Evolutionary conservation across 2,797 vertebrate genomes (phyloP).

Genomic region (Notamacropus eugenii): DNA sequence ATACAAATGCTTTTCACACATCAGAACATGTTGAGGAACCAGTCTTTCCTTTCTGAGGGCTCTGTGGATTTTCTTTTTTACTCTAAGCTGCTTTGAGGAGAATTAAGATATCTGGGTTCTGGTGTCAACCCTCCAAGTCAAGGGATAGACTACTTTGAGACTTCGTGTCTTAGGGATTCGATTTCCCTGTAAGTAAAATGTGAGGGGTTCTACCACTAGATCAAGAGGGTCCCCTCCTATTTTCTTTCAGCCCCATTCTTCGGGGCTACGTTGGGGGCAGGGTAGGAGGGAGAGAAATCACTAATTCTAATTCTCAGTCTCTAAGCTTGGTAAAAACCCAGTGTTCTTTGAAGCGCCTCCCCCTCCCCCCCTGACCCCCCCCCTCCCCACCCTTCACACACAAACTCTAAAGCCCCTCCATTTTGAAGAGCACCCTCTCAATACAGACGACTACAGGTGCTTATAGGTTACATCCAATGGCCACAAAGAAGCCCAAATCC

Average conservation of each 20-base stretch:
- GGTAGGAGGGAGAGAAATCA: background rate
- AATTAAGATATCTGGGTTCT: slow-evolving; percentile 30
- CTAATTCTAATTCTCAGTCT: slow-evolving; percentile 40
- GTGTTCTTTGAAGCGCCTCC: slow-evolving; percentile 11
- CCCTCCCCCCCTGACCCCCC: background rate
- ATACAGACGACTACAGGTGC: slow-evolving; percentile 50
- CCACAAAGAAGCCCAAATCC: slow-evolving; percentile 45
- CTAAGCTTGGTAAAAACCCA: slow-evolving; percentile 43
- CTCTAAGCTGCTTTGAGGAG: slow-evolving; percentile 25
- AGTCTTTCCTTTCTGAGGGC: slow-evolving; percentile 51
- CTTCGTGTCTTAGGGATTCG: slow-evolving; percentile 34
- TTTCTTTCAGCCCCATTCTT: background rate
- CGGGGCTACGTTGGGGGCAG: slow-evolving; percentile 21
- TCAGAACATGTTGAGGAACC: slow-evolving; percentile 47
- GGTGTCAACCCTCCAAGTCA: slow-evolving; percentile 17
- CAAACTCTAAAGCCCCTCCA: slow-evolving; percentile 21
- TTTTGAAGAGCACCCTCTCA: slow-evolving; percentile 53
- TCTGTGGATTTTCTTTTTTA: slow-evolving; percentile 26
- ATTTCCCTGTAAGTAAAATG: slow-evolving; percentile 57
- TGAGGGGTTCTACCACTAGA: background rate
- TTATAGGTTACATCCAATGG: slow-evolving; percentile 44
- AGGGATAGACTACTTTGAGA: slow-evolving; percentile 43
- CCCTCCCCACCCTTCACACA: background rate
- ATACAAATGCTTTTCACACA: slow-evolving; percentile 46
- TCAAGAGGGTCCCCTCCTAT: slow-evolving; percentile 20